These are phyloP conservation scores for Athripsodes cinereus DNA, from an alignment of 2,888 invertebrate genomes.

Conservation along the genomic window DNA sequence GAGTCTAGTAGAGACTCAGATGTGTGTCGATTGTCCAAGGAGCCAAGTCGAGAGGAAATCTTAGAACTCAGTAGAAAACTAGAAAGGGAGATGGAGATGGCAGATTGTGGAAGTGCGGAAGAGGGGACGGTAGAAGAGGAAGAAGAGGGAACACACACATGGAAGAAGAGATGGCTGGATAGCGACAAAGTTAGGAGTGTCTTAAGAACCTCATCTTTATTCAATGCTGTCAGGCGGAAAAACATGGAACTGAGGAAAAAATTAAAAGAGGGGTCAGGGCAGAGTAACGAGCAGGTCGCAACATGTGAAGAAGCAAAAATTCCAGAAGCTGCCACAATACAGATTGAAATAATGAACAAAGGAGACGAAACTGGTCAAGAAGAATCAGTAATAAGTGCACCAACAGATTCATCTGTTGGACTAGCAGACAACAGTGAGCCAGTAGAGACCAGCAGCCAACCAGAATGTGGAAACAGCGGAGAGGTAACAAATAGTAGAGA, in stretches of 20 bases:
- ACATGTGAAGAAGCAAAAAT: too few species aligned
- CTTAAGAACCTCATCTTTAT: conserved; percentile 48
- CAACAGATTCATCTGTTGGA: conserved; percentile 22
- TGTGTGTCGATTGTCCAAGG: conserved; percentile 39
- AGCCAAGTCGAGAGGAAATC: conserved; percentile 44
- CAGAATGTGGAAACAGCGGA: not conserved
- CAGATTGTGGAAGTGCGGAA: conserved; percentile 16
- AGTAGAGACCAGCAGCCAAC: not conserved
- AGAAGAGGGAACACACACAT: conserved; percentile 37
- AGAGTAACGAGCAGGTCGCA: not conserved
- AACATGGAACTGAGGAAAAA: conserved; percentile 46
- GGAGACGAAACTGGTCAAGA: not conserved
- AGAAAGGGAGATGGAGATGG: conserved; percentile 38
- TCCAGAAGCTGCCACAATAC: not conserved
- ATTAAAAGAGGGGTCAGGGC: conserved; percentile 33
- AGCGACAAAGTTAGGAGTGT: conserved; percentile 56
- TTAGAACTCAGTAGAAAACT: conserved; percentile 45
- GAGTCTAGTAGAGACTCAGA: conserved; percentile 34
- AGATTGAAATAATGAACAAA: not conserved
- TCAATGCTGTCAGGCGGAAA: conserved; percentile 56
- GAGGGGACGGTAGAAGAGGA: conserved; percentile 1
- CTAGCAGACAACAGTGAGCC: conserved; percentile 34
- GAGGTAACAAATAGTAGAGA: conserved; percentile 29
- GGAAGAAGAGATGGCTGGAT: conserved; percentile 55
- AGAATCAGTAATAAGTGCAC: too few species aligned